Evolutionary conservation across 1,140 invertebrate species (phyloP), one percentile per base, ranked within the genome.

Genomic region (Drosophila oshimai): DNA sequence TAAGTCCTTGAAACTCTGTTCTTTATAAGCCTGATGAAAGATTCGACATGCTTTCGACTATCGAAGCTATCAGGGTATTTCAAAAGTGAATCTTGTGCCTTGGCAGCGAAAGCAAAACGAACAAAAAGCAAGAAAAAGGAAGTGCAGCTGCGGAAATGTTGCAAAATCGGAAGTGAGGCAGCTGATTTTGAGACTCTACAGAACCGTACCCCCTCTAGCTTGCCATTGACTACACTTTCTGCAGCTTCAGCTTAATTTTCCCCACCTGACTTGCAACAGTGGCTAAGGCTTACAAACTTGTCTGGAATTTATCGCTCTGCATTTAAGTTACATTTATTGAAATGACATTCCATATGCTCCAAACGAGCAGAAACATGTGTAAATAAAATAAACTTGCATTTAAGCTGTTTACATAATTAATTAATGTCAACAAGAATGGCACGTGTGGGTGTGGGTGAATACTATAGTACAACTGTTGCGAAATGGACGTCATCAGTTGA

Each of bases 301-400:
- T 10, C 4, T 7, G 13, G 15, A 20, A 39, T 47, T 45, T 12
- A 39, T 22, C 6, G 22, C n/a, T 22, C 34, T 18, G n/a, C 39
- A 37, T 33, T 70, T 45, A 37, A 39, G 34, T 31, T 72, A 45
- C 45, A 58, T 70, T 71, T 51, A 61, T 72, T 61, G 54, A 50
- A 71, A 70, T 69, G 67, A 6, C 51, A 50, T 45, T 47, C 36
- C 49, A 26, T 28, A 6, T 28, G 33, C 39, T 28, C 6, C 46
- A 39, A 68, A 54, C 67, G 61, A 49, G 28, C 68, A 64, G 73
- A 53, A 83, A 80, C 80, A 84, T 80, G 75, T 84, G 80, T 84
- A 84, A 84, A 84, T 84, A 80, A 84, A 87, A 87, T 84, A 87
- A 80, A 87, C 80, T 87, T 80, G 71, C 71, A 80, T 87, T 84